phyloP scores from a whole-genome alignment of 2,888 invertebrate species.

The Protonemura montana region DNA sequence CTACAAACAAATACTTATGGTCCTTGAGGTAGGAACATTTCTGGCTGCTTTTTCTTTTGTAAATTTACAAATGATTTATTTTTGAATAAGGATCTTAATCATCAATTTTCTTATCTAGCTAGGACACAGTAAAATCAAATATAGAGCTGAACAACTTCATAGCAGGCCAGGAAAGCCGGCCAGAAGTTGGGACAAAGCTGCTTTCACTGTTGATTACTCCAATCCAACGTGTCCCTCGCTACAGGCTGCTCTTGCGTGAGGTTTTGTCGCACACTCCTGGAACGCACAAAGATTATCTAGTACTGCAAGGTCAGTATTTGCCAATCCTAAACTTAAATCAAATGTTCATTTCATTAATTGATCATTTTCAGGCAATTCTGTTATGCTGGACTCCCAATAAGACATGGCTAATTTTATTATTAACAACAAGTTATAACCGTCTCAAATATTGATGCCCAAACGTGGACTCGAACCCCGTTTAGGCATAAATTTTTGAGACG shows the following conservation, averaged over 20 bases:
- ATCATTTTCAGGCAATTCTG: too few species aligned
- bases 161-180: constrained; percentile 70
- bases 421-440: too few species aligned
- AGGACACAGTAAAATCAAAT: constrained; percentile 64
- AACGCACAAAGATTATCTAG: constrained; percentile 65
- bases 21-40: constrained; percentile 65
- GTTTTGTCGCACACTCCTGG: constrained; percentile 68
- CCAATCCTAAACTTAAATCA: too few species aligned
- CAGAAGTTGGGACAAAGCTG: constrained; percentile 74
- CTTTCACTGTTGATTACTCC: constrained; percentile 78
- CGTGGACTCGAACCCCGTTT: too few species aligned
- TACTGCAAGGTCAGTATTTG: constrained; percentile 61
- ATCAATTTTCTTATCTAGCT: constrained; percentile 45
- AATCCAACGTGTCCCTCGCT: constrained; percentile 80
- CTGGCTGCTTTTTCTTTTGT: neutral
- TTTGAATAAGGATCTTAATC: neutral
- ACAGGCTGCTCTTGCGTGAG: constrained; percentile 75
- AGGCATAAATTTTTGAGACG: too few species aligned
- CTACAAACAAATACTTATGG: constrained; percentile 69
- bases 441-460: too few species aligned
- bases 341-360: too few species aligned
- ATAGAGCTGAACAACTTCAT: constrained; percentile 65
- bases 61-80: too few species aligned
- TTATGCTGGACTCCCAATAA: too few species aligned
- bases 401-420: too few species aligned